These are phyloP conservation scores for Sycophila texana DNA, from an alignment of 2,888 invertebrate genomes.

Conservation along the genomic window DNA sequence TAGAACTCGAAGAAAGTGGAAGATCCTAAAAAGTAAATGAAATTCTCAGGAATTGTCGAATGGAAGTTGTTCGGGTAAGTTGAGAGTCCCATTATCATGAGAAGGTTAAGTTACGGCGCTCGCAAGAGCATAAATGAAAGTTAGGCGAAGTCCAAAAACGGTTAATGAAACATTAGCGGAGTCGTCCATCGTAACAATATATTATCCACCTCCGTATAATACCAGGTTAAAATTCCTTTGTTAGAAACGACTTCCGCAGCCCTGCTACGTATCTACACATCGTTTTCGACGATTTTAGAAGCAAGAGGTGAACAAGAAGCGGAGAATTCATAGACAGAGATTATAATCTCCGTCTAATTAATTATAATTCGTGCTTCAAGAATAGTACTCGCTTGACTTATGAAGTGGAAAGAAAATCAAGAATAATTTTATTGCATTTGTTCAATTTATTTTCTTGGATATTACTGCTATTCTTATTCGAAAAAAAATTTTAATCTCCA, in stretches of 20 bases:
- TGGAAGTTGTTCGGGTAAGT: slow-evolving; percentile 40
- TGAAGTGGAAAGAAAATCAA: no score
- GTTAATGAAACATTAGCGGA: slow-evolving; percentile 55
- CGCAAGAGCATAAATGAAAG: slow-evolving; percentile 41
- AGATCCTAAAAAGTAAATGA: slow-evolving; percentile 2
- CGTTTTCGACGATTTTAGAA: no score
- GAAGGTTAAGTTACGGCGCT: slow-evolving; percentile 30
- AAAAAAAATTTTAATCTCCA: no score
- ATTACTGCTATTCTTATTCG: no score
- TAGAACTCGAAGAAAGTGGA: background rate
- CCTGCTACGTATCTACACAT: background rate
- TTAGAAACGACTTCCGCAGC: slow-evolving; percentile 24
- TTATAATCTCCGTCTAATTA: no score
- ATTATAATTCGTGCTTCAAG: no score
- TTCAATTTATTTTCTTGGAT: no score
- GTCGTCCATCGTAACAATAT: slow-evolving; percentile 44
- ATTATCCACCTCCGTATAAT: slow-evolving; percentile 37
- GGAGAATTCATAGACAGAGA: no score
- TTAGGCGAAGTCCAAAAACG: slow-evolving; percentile 51
- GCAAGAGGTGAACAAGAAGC: no score
- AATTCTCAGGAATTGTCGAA: slow-evolving; percentile 18
- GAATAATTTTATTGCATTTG: no score
- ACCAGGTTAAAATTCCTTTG: slow-evolving; percentile 37
- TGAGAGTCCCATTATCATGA: slow-evolving; percentile 44
- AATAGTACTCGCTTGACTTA: no score